A percentile compares a stretch with the other conserved stretches of the same genome.
phyloP scores from a whole-genome alignment of 1,140 invertebrate genomes.

The Saxidomus purpurata region DNA sequence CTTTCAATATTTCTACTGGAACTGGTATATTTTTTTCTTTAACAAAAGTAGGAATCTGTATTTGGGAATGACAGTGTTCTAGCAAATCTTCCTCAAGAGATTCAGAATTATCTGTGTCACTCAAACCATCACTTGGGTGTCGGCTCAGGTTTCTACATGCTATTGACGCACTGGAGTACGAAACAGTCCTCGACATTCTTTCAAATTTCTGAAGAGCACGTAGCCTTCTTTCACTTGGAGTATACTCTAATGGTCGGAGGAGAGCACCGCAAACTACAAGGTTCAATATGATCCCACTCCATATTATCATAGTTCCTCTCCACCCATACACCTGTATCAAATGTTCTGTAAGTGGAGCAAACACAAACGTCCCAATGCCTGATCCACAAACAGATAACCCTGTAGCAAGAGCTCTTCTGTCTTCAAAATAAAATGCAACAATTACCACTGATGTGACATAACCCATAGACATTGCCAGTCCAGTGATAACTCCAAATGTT shows the following conservation, averaged over 20 bases:
- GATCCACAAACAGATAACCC: constrained; percentile 91
- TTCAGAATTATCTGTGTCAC: constrained; percentile 53
- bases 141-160: constrained; percentile 21
- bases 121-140: constrained; percentile 67
- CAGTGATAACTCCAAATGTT: constrained; percentile 94
- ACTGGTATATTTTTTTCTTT: constrained; percentile 68
- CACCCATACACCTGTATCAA: constrained; percentile 84
- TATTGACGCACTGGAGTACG: constrained; percentile 34
- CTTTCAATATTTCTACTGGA: constrained; percentile 71
- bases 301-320: constrained; percentile 91
- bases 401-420: constrained; percentile 95
- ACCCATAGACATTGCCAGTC: constrained; percentile 94
- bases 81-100: constrained; percentile 54
- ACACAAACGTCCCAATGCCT: constrained; percentile 85
- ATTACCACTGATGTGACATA: constrained; percentile 91
- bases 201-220: constrained; percentile 79
- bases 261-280: constrained; percentile 93
- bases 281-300: constrained; percentile 92
- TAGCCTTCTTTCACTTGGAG: constrained; percentile 74
- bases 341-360: constrained; percentile 83
- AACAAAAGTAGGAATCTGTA: constrained; percentile 79
- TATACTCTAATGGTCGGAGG: constrained; percentile 91
- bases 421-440: constrained; percentile 97
- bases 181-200: constrained; percentile 75
- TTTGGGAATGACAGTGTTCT: constrained; percentile 76